Percentiles rank a stretch among this genome's conserved stretches.
These are phyloP conservation scores for Echiichthys vipera DNA, from an alignment of 2,797 vertebrate genomes.

Conservation along the genomic window DNA sequence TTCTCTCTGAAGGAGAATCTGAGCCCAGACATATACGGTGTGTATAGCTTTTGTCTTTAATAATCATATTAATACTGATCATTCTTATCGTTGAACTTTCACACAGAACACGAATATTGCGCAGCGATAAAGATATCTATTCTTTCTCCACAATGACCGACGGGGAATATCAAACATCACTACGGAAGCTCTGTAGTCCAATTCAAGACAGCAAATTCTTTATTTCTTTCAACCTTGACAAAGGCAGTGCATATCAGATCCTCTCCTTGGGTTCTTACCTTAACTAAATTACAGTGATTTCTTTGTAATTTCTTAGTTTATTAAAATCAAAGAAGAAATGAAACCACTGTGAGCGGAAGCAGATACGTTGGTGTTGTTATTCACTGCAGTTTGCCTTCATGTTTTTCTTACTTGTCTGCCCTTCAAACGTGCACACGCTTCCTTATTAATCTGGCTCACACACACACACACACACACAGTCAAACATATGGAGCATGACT, in stretches of 20 bases:
- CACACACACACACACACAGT: not conserved
- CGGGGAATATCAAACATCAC: no score
- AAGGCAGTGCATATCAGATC: no score
- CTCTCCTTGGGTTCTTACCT: no score
- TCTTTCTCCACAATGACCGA: no score
- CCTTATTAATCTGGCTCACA: slow-evolving; percentile 9
- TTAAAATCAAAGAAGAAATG: not conserved
- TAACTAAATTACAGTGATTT: no score
- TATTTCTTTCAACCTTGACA: no score
- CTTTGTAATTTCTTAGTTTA: no score
- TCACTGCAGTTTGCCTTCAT: not conserved
- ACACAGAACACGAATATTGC: no score
- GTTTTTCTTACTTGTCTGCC: not conserved
- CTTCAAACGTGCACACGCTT: slow-evolving; percentile 3
- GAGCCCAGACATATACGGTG: not conserved
- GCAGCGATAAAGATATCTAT: no score
- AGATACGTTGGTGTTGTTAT: not conserved
- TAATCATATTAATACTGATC: not conserved
- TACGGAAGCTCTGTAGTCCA: no score
- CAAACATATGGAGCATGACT: slow-evolving; percentile 17
- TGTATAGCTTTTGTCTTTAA: not conserved
- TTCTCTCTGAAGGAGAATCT: not conserved
- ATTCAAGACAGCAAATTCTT: no score
- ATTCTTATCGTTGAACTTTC: no score
- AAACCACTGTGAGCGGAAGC: not conserved